Conservation (phyloP, 2,113 vertebrate genomes). For the Corvus moneduloides region DNA sequence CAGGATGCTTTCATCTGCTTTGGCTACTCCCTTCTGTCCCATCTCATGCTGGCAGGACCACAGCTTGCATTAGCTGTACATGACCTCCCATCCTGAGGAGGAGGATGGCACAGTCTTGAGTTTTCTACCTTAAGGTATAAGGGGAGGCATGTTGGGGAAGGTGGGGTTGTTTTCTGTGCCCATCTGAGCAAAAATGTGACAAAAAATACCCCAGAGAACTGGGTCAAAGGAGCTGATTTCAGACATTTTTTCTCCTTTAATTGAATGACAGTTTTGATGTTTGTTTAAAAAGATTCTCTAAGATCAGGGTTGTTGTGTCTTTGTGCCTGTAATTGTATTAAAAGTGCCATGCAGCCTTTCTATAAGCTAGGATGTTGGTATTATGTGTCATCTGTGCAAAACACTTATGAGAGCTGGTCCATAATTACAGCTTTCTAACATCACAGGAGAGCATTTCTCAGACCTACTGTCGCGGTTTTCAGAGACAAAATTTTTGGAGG, state of each 20-base stretch:
- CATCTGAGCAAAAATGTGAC: not conserved
- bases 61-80: not conserved
- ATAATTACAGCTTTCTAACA: conserved; percentile 68
- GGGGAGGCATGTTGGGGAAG: fast-evolving
- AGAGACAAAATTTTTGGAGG: no score
- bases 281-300: conserved; percentile 1
- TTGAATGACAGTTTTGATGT: not conserved
- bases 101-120: not conserved
- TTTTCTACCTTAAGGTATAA: not conserved
- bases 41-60: not conserved
- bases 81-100: not conserved
- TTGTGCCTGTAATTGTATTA: not conserved
- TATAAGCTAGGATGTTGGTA: conserved; percentile 15
- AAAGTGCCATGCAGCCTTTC: not conserved
- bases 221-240: not conserved
- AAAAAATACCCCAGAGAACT: not conserved
- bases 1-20: not conserved
- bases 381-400: conserved; percentile 63
- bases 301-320: conserved; percentile 1
- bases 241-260: not conserved
- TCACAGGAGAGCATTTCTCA: conserved; percentile 54
- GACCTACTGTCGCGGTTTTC: not conserved
- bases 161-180: not conserved
- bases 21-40: not conserved
- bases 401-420: conserved; percentile 54